A percentile compares a stretch with the other conserved stretches of the same genome.
Evolutionary conservation across 23 tunicate species (phyloP).

Genomic region (Phallusia fumigata): DNA sequence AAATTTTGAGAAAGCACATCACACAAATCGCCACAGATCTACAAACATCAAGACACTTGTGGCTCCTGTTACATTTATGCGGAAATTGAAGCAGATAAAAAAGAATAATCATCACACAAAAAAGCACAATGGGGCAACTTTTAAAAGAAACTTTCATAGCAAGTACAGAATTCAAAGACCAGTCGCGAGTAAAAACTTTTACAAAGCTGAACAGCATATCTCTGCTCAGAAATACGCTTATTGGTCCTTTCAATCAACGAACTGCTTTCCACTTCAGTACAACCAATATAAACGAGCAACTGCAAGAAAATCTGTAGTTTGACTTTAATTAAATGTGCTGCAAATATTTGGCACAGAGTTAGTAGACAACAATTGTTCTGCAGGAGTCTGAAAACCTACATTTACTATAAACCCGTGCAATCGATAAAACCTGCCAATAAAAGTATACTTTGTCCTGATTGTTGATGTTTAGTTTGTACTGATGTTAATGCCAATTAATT

Average conservation of each 20-base stretch:
- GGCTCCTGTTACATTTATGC: not conserved
- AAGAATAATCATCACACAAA: not conserved
- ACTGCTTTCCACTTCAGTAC: not conserved
- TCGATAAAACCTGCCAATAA: too few relatives aligned
- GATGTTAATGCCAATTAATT: too few relatives aligned
- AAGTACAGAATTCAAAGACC: not conserved
- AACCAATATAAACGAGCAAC: constrained; percentile 1
- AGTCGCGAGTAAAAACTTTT: not conserved
- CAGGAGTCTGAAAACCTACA: too few relatives aligned
- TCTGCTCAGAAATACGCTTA: not conserved
- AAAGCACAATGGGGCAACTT: not conserved
- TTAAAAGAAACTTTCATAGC: not conserved
- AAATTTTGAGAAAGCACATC: not conserved
- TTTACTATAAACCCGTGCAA: too few relatives aligned
- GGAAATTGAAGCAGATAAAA: not conserved
- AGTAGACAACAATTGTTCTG: too few relatives aligned
- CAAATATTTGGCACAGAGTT: too few relatives aligned
- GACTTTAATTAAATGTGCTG: not conserved
- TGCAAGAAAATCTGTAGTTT: not conserved
- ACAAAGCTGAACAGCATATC: not conserved
- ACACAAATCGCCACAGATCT: not conserved
- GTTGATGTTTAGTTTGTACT: too few relatives aligned
- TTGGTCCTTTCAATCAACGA: not conserved
- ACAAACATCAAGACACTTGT: not conserved
- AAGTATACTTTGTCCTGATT: too few relatives aligned